These are phyloP conservation scores for Macroramphosus scolopax DNA, from an alignment of 2,797 vertebrate genomes.

Conservation along the genomic window DNA sequence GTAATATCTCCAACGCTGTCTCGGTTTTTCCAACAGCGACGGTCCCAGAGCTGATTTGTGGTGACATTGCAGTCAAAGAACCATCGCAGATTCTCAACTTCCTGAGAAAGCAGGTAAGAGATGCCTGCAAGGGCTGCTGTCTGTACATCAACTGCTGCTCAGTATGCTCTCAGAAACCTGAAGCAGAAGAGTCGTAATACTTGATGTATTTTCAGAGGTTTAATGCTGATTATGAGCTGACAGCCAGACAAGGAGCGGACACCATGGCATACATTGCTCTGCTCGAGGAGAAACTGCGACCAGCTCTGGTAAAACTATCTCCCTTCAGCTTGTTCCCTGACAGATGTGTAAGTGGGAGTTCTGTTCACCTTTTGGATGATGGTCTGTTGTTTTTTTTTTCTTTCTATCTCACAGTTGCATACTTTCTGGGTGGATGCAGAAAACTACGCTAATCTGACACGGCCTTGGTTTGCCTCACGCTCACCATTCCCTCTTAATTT, in stretches of 20 bases:
- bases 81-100: conserved; percentile 91
- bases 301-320: conserved; percentile 82
- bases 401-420: conserved; percentile 81
- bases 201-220: conserved; percentile 80
- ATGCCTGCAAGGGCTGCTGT: background rate
- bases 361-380: background rate
- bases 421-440: conserved; percentile 98
- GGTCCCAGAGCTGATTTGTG: conserved; percentile 85
- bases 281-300: conserved; percentile 91
- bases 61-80: conserved; percentile 82
- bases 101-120: conserved; percentile 88
- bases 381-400: no score
- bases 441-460: conserved; percentile 91
- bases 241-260: conserved; percentile 94
- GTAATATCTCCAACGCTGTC: background rate
- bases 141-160: background rate
- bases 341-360: background rate
- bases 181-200: background rate
- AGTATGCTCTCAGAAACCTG: background rate
- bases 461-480: conserved; percentile 95
- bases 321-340: conserved; percentile 3
- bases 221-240: conserved; percentile 92
- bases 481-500: conserved; percentile 92
- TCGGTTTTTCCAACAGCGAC: conserved; percentile 70
- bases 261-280: conserved; percentile 95